Evolutionary conservation across 2,888 invertebrate species (phyloP).

Genomic region (Drosophila neonasuta): DNA sequence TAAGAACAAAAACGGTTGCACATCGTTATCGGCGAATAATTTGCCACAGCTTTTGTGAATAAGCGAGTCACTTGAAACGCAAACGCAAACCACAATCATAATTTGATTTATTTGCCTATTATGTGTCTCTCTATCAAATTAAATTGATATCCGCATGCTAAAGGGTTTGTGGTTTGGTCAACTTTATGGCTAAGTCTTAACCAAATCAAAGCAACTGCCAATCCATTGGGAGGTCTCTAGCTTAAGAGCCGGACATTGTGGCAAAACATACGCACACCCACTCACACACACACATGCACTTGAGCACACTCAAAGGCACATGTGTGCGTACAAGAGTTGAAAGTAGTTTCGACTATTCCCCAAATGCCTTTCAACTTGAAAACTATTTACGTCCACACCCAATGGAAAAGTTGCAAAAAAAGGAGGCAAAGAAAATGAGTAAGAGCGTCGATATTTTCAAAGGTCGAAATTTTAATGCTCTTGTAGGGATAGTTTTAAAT

Average conservation of each 20-base stretch:
- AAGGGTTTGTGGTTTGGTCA: slow-evolving; percentile 10
- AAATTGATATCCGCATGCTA: slow-evolving; percentile 16
- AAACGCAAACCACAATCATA: slow-evolving; percentile 3
- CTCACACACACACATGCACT: slow-evolving; percentile 4
- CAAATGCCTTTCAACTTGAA: slow-evolving; percentile 38
- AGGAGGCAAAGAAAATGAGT: slow-evolving; percentile 14
- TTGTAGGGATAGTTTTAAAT: too few relatives aligned
- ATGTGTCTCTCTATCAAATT: slow-evolving; percentile 6
- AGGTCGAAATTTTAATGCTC: neutral
- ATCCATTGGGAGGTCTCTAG: slow-evolving; percentile 26
- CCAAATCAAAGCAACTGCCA: slow-evolving; percentile 45
- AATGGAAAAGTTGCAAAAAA: slow-evolving; percentile 28
- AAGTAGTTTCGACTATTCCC: slow-evolving; percentile 31
- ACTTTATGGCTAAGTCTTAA: slow-evolving; percentile 31
- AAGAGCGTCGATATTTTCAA: neutral
- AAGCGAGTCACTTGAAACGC: slow-evolving; percentile 4
- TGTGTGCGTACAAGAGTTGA: slow-evolving; percentile 14
- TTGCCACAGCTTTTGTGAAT: neutral
- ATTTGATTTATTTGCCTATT: slow-evolving; percentile 12
- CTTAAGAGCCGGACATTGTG: slow-evolving; percentile 30
- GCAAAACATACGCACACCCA: slow-evolving; percentile 9
- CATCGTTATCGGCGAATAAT: slow-evolving; percentile 8
- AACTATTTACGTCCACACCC: slow-evolving; percentile 31
- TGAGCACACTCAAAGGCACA: slow-evolving; percentile 1
- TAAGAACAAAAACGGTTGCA: slow-evolving; percentile 5